Percentiles rank a stretch among this genome's conserved stretches.
Evolutionary conservation across 2,888 invertebrate species (phyloP).

Genomic region (Physocephala rufipes): DNA sequence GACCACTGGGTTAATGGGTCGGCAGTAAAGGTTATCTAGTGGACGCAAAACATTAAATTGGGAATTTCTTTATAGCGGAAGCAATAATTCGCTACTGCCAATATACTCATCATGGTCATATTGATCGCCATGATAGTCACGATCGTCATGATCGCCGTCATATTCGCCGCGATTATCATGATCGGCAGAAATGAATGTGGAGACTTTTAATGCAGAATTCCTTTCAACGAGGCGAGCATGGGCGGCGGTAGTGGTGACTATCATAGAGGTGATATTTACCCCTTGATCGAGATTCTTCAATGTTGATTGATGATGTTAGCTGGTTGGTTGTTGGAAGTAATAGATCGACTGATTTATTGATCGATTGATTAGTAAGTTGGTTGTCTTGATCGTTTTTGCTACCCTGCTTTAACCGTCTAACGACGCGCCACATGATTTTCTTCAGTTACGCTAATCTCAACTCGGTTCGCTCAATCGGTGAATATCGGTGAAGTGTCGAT

Average conservation of each 20-base stretch:
- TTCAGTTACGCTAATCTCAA: constrained; percentile 5
- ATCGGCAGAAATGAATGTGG: background rate
- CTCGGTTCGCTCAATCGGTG: background rate
- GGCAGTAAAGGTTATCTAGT: background rate
- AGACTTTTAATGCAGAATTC: background rate
- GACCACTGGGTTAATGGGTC: too few relatives aligned
- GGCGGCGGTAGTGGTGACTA: background rate
- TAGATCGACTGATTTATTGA: too few relatives aligned
- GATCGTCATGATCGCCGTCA: background rate
- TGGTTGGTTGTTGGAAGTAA: too few relatives aligned
- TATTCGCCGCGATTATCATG: background rate
- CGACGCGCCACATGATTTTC: background rate
- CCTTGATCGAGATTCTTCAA: background rate
- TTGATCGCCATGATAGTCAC: background rate
- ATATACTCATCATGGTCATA: background rate
- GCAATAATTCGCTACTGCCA: background rate
- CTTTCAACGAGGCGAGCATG: constrained; percentile 2
- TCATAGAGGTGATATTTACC: constrained; percentile 8
- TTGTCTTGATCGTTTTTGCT: too few relatives aligned
- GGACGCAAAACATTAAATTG: background rate
- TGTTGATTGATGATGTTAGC: constrained; percentile 5
- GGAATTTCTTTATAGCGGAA: background rate
- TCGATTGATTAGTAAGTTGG: too few relatives aligned
- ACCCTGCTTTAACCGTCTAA: background rate
- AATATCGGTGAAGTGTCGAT: constrained; percentile 32